Conservation (phyloP, 1,140 invertebrate genomes). For the Drosophila subobscura region DNA sequence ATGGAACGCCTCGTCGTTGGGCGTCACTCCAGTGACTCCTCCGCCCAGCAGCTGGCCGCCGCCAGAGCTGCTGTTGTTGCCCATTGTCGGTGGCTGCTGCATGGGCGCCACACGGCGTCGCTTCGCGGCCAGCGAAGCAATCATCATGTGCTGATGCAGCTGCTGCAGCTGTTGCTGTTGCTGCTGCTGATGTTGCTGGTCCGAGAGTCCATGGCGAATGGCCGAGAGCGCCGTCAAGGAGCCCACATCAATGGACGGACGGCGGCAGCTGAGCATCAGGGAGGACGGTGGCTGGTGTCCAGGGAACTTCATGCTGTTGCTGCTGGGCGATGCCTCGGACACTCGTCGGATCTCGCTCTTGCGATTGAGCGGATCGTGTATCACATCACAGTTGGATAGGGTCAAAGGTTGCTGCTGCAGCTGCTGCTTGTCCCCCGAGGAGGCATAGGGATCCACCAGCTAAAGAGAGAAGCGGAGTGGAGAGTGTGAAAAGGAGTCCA, state of each 20-base stretch:
- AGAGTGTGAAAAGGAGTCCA: background rate
- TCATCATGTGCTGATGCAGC: conserved; percentile 63
- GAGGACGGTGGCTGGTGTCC: conserved; percentile 50
- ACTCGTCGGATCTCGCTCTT: conserved; percentile 75
- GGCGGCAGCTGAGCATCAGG: conserved; percentile 71
- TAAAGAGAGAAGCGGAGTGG: background rate
- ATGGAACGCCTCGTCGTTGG: conserved; percentile 67
- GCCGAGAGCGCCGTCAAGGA: conserved; percentile 63
- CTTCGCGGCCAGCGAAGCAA: conserved; percentile 68
- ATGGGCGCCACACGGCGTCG: conserved; percentile 50
- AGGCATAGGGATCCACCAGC: conserved; percentile 22
- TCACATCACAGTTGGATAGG: conserved; percentile 83
- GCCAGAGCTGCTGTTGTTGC: conserved; percentile 22
- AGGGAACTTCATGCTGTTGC: conserved; percentile 46
- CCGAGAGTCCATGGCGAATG: conserved; percentile 62
- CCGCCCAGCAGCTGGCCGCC: conserved; percentile 25
- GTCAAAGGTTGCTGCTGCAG: conserved; percentile 57
- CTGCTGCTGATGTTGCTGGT: conserved; percentile 51
- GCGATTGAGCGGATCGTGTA: conserved; percentile 79
- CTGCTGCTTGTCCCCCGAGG: conserved; percentile 34
- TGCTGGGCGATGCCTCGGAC: conserved; percentile 53
- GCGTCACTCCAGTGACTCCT: conserved; percentile 30
- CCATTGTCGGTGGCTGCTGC: conserved; percentile 37
- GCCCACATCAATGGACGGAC: conserved; percentile 81
- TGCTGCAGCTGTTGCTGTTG: background rate